Evolutionary conservation across 2,113 vertebrate species (phyloP).

Genomic region (Elgaria multicarinata): DNA sequence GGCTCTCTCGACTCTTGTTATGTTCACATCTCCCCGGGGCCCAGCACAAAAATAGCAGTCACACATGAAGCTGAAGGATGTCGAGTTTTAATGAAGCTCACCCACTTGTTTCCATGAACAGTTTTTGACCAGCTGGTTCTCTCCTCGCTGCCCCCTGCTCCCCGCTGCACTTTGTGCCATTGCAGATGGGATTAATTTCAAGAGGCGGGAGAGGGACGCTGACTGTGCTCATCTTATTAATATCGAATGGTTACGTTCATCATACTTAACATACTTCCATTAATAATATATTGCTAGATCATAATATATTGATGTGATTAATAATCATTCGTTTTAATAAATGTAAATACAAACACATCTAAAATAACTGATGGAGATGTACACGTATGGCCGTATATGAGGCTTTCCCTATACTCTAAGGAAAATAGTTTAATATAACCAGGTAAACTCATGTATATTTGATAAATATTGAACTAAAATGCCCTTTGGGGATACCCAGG

Average conservation of each 20-base stretch:
- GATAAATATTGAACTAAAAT: slow-evolving; percentile 7
- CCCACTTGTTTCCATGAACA: slow-evolving; percentile 47
- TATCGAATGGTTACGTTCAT: not conserved
- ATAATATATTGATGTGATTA: not conserved
- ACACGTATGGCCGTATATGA: not conserved
- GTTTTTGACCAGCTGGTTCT: slow-evolving; percentile 57
- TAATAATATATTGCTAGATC: slow-evolving; percentile 34
- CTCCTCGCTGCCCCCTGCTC: not conserved
- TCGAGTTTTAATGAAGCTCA: slow-evolving; percentile 42
- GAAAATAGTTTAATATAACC: not conserved
- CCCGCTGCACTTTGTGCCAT: slow-evolving; percentile 1
- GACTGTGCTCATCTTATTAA: not conserved
- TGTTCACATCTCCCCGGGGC: slow-evolving; percentile 25
- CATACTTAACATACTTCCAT: slow-evolving; percentile 25
- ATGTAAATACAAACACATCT: not conserved
- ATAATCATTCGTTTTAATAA: not conserved
- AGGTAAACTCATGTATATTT: not conserved
- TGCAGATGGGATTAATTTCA: slow-evolving; percentile 50
- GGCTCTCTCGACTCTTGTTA: slow-evolving; percentile 28
- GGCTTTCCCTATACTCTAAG: slow-evolving; percentile 26
- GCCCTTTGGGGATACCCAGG: slow-evolving; percentile 33
- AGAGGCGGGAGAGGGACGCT: slow-evolving; percentile 2
- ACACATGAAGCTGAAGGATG: slow-evolving; percentile 20
- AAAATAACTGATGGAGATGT: slow-evolving; percentile 3
- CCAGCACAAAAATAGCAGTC: slow-evolving; percentile 41